Evolutionary conservation across 2,888 invertebrate species (phyloP), one percentile per base, ranked within the genome.

Genomic region (Ichneumon xanthorius): DNA sequence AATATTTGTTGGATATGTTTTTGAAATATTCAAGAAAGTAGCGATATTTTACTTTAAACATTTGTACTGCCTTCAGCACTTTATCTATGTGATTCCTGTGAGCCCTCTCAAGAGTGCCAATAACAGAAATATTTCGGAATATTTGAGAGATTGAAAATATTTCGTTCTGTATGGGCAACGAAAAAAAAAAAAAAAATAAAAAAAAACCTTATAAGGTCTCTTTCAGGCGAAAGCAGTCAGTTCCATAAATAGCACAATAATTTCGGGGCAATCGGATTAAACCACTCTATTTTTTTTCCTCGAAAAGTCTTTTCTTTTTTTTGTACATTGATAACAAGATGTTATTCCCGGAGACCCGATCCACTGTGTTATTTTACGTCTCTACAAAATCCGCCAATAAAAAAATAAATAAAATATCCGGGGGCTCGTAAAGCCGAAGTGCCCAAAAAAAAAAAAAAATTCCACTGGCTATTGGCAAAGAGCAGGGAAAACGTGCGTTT

Each of bases 401-500:
- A 81, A 37, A 70, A 70, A 1, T 61, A 70, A 19, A 26, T 16
- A 16, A 33, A 14, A 70, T 48, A 4, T 22, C 37, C 40, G 11
- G 14, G n/a, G n/a, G 30, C 37, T 61, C 16, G 61, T 68, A 68
- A 80, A 75, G 48, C 37, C 68, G 50, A 75, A 80, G 33, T 61
- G 55, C 45, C 40, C 1, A 2, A 40, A 40, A 40, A 40, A 40
- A 9, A 61, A 73, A 53, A 50, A 68, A 68, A 78, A 7, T 37
- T 37, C 73, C 76, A 33, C 61, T 22, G 19, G 22, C 22, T 22
- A 22, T 9, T 55, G 19, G 55, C 55, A 19, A 73, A 80, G 78
- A 81, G 40, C 45, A 55, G 22, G 72, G 48, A 19, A 70, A 76
- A 53, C 67, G 63, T 55, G 53, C 55, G 75, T 84, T 80, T 78